phyloP scores from a whole-genome alignment of 2,797 vertebrate species.

The Hoplostethus mediterraneus region DNA sequence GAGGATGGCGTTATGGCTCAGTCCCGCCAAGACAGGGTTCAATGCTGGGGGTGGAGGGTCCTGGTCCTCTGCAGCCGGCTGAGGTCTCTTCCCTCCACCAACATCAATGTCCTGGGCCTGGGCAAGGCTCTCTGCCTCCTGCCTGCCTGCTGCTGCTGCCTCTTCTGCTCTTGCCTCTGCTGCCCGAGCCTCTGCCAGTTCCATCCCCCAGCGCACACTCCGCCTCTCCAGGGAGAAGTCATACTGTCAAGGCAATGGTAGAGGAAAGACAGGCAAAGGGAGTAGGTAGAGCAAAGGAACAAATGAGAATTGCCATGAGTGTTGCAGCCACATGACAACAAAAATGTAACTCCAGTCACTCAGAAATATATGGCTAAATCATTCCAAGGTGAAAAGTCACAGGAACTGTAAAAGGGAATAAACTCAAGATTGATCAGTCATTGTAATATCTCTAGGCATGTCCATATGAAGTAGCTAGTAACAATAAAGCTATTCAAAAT shows the following conservation, averaged over 20 bases:
- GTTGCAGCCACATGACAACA: neutral
- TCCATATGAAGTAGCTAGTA: too few species aligned
- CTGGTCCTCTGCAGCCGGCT: constrained; percentile 75
- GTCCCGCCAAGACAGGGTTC: constrained; percentile 92
- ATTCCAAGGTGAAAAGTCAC: neutral
- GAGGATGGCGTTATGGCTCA: constrained; percentile 94
- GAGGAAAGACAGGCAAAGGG: neutral
- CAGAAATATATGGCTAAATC: too few species aligned
- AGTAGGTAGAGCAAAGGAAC: neutral
- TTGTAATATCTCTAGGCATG: too few species aligned
- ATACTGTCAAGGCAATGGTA: constrained; percentile 85
- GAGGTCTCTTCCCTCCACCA: constrained; percentile 66
- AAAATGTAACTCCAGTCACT: constrained; percentile 1
- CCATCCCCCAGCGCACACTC: constrained; percentile 90
- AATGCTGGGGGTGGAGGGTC: constrained; percentile 88
- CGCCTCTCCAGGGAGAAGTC: constrained; percentile 95
- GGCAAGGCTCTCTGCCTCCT: constrained; percentile 78
- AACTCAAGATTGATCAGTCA: too few species aligned
- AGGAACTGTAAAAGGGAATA: too few species aligned
- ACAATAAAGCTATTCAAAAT: too few species aligned
- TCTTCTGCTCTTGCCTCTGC: constrained; percentile 86
- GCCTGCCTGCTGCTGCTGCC: constrained; percentile 82
- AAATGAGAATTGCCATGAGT: constrained; percentile 4
- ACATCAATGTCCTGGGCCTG: constrained; percentile 77
- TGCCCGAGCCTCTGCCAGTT: constrained; percentile 88